These are phyloP conservation scores for Leptopilina clavipes DNA, from an alignment of 1,140 invertebrate genomes.

Conservation along the genomic window DNA sequence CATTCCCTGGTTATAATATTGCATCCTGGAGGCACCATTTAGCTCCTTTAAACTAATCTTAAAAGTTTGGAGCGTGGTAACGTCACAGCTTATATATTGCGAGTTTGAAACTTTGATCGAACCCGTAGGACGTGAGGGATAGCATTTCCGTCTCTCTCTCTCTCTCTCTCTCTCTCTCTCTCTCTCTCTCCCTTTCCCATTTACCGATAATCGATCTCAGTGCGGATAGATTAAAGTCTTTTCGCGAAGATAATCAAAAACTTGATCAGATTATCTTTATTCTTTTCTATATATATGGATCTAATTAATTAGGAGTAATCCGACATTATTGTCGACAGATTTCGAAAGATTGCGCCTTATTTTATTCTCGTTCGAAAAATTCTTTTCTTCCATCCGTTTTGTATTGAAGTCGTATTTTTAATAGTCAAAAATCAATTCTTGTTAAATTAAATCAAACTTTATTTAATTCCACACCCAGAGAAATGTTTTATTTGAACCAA, in stretches of 20 bases:
- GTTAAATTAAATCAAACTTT: too few species aligned
- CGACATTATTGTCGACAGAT: too few species aligned
- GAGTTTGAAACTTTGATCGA: conserved; percentile 47
- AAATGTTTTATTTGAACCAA: too few species aligned
- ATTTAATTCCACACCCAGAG: too few species aligned
- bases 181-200: conserved; percentile 27
- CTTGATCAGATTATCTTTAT: neutral
- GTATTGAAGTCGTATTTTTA: too few species aligned
- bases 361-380: too few species aligned
- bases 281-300: neutral
- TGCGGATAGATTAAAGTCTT: neutral
- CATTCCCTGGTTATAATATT: neutral
- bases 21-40: conserved; percentile 32
- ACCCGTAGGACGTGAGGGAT: conserved; percentile 40
- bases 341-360: too few species aligned
- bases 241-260: neutral
- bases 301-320: neutral
- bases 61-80: conserved; percentile 46
- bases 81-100: conserved; percentile 36
- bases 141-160: conserved; percentile 33
- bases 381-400: too few species aligned
- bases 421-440: too few species aligned
- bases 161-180: neutral
- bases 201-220: conserved; percentile 39
- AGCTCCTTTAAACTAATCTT: conserved; percentile 47